Evolutionary conservation across 2,113 vertebrate species (phyloP), one percentile per base, ranked within the genome.

Genomic region (Datnioides undecimradiatus): DNA sequence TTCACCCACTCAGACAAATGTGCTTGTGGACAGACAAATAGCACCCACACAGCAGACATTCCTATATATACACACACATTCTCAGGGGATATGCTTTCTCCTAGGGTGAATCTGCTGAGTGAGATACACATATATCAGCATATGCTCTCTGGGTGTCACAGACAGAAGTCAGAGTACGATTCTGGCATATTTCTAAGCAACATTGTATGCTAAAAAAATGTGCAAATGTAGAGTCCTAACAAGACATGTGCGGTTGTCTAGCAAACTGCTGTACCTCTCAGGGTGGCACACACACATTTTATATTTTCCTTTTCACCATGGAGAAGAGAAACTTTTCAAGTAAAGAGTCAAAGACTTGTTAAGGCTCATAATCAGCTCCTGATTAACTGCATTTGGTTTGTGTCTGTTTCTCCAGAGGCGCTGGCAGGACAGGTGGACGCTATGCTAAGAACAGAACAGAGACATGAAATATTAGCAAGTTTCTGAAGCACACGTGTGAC

Each of bases 91-190:
- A 67, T 55, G 16, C 71, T 88, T 83, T 88, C 79, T 83, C 73
- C 69, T 8, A 9, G 73, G 46, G 71, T 66, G 80, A 90, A 84
- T 91, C 78, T 91, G 88, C 89, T 84, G 83, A 91, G 76, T 72
- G 85, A 79, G 76, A 74, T 69, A n/a, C 43, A 87, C 84, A 88
- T 90, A 83, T 67, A 90, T 89, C 80, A 88, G 17, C 59, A 66
- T 87, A 59, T 65, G 79, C 66, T 81, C 76, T 84, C 73, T 75
- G 65, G 55, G 40, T 88, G 87, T 86, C 87, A 90, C 69, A 79
- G 29, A 69, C 12, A 76, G 46, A 65, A 80, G 73, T 79, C 82
- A 59, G 54, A 43, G 14, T 49, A 79, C 6, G 6, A 74, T 76
- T 82, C 40, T 19, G 73, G 41, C 78, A 88, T 79, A 79, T 83